phyloP scores from a whole-genome alignment of 2,113 vertebrate genomes.

The Pollachius pollachius region DNA sequence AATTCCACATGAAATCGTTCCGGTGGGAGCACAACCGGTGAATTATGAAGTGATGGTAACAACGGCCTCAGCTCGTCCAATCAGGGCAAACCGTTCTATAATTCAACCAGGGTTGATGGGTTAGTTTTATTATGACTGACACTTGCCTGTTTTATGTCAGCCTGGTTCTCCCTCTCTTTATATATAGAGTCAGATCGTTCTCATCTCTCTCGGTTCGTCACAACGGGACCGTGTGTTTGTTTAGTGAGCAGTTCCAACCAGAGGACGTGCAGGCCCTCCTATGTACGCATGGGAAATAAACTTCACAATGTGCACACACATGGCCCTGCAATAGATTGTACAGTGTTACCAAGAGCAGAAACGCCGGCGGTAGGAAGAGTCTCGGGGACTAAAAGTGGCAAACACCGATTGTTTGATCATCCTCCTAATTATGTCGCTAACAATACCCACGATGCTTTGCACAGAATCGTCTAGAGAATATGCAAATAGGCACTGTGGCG shows the following conservation, averaged over 20 bases:
- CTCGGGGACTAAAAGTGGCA: constrained; percentile 36
- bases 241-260: no score
- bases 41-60: constrained; percentile 72
- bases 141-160: constrained; percentile 61
- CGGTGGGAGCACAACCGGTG: constrained; percentile 68
- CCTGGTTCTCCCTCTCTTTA: constrained; percentile 33
- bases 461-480: constrained; percentile 62
- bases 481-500: constrained; percentile 56
- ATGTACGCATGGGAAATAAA: not conserved
- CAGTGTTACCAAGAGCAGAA: not conserved
- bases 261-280: no score
- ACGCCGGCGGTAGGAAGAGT: constrained; percentile 8
- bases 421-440: constrained; percentile 67
- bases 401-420: constrained; percentile 65
- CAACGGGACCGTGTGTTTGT: no score
- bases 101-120: constrained; percentile 69
- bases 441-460: constrained; percentile 68
- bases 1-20: constrained; percentile 61
- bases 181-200: no score
- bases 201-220: no score
- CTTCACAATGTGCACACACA: not conserved
- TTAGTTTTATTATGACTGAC: constrained; percentile 69
- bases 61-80: constrained; percentile 73
- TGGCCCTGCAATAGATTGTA: not conserved
- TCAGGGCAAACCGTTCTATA: constrained; percentile 71